phyloP scores from a whole-genome alignment of 1,140 invertebrate genomes.

The Drosophila setifemur region DNA sequence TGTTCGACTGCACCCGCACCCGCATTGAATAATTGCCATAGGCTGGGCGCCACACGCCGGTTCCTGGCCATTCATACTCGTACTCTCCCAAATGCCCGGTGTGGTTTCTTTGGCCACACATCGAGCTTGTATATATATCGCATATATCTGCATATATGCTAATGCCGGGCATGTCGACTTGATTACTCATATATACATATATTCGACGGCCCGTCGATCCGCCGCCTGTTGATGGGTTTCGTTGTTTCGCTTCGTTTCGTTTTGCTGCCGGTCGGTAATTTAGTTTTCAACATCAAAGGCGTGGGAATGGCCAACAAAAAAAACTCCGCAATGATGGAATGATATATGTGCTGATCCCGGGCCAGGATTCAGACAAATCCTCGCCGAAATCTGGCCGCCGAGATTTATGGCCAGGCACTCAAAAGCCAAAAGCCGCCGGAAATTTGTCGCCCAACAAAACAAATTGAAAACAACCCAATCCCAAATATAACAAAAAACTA shows the following conservation, averaged over 20 bases:
- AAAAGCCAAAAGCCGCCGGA: conserved; percentile 52
- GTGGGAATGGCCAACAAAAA: conserved; percentile 57
- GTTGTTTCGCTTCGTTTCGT: conserved; percentile 22
- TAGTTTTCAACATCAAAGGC: conserved; percentile 79
- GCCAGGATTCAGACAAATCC: conserved; percentile 64
- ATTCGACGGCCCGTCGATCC: conserved; percentile 12
- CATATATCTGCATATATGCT: conserved; percentile 65
- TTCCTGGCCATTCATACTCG: conserved; percentile 38
- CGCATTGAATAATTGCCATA: conserved; percentile 77
- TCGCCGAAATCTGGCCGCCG: conserved; percentile 29
- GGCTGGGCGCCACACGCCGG: conserved; percentile 74
- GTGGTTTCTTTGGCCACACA: conserved; percentile 32
- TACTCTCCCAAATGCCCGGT: not conserved
- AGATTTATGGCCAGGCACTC: conserved; percentile 58
- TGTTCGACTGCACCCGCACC: conserved; percentile 73
- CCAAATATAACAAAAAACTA: not conserved
- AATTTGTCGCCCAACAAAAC: conserved; percentile 71
- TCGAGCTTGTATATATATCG: conserved; percentile 14
- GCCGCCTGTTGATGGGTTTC: conserved; percentile 26
- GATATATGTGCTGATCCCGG: conserved; percentile 54
- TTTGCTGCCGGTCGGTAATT: conserved; percentile 53
- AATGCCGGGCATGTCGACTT: conserved; percentile 71
- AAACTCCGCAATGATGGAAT: conserved; percentile 35
- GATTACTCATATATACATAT: conserved; percentile 63
- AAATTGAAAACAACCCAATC: conserved; percentile 54